Evolutionary conservation across 1,140 invertebrate species (phyloP).

Genomic region (Thalassaphorura encarpata): DNA sequence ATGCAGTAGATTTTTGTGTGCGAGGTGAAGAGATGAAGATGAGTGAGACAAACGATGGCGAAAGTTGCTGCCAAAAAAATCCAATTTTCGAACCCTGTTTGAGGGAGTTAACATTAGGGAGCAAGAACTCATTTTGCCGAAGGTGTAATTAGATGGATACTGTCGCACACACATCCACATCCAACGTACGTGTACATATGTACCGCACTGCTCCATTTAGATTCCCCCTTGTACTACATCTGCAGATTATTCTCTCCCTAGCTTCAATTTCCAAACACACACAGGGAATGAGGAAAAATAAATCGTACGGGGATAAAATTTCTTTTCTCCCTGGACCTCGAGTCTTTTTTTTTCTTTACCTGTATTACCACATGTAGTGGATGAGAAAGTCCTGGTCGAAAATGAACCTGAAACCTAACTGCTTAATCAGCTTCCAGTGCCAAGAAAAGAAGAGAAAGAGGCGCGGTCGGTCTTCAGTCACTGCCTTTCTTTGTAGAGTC

Average conservation of each 20-base stretch:
- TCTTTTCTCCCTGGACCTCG: conserved; percentile 10
- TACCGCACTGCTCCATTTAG: too few species aligned
- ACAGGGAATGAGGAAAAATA: too few species aligned
- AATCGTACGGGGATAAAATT: too few species aligned
- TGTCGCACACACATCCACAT: too few species aligned
- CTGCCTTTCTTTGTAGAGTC: not conserved
- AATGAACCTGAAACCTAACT: conserved; percentile 29
- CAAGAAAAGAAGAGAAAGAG: not conserved
- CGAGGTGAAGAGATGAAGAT: too few species aligned
- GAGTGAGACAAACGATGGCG: too few species aligned
- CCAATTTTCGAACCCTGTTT: conserved; percentile 1
- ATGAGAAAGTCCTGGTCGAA: not conserved
- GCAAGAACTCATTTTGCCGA: not conserved
- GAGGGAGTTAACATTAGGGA: not conserved
- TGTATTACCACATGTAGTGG: not conserved
- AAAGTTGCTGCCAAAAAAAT: too few species aligned
- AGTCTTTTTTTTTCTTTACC: not conserved
- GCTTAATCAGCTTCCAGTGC: conserved; percentile 31
- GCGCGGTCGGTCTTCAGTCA: not conserved
- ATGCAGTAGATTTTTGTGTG: too few species aligned
- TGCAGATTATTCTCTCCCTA: too few species aligned
- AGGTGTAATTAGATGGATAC: conserved; percentile 22
- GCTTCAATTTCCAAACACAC: too few species aligned
- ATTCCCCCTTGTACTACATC: too few species aligned
- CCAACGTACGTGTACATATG: too few species aligned